These are phyloP conservation scores for Rhinoraja longicauda DNA, from an alignment of 2,797 vertebrate species.

Conservation along the genomic window DNA sequence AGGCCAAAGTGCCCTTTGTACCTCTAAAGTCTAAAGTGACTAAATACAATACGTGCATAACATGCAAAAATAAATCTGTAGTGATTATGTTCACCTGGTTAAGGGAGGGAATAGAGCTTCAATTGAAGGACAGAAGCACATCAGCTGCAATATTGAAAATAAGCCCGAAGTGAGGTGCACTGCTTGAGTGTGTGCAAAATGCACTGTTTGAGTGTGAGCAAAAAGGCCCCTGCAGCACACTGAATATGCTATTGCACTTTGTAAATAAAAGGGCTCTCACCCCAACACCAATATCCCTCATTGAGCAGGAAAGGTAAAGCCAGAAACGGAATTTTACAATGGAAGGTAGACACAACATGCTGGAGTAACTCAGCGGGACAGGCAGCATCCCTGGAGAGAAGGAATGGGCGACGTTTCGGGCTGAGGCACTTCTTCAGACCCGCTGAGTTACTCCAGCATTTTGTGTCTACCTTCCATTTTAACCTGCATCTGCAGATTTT, in stretches of 20 bases:
- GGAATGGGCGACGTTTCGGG: too few relatives aligned
- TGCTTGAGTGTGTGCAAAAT: not conserved
- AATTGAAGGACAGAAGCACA: not conserved
- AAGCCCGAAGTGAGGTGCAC: not conserved
- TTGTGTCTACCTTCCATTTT: too few relatives aligned
- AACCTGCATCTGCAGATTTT: too few relatives aligned
- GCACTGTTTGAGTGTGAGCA: not conserved
- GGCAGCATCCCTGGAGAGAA: too few relatives aligned
- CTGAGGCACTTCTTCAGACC: too few relatives aligned
- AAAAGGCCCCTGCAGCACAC: not conserved
- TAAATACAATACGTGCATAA: too few relatives aligned
- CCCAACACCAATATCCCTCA: not conserved
- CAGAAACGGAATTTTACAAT: not conserved
- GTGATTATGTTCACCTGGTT: not conserved
- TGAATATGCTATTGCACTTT: not conserved
- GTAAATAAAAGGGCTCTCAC: not conserved
- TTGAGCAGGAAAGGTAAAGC: not conserved
- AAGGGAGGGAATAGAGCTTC: not conserved
- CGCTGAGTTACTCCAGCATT: too few relatives aligned
- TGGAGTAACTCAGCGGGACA: too few relatives aligned
- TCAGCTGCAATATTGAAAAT: not conserved
- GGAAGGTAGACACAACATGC: too few relatives aligned
- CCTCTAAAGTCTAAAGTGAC: not conserved
- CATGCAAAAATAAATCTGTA: not conserved
- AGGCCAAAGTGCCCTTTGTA: not conserved